Evolutionary conservation across 1,140 invertebrate species (phyloP).

Genomic region (Caerostris darwini): DNA sequence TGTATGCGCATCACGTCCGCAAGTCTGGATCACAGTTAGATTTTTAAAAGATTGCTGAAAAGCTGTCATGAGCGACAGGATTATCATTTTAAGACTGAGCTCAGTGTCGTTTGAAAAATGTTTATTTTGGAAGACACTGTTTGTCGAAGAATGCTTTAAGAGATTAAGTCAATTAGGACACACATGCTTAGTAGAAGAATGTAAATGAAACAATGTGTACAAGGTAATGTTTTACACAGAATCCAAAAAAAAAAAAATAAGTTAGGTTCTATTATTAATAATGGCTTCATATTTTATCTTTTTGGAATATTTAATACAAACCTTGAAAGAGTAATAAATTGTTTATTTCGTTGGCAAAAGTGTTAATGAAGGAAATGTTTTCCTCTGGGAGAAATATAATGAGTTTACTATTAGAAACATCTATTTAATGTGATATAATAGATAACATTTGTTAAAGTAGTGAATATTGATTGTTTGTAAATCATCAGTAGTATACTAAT

Average conservation of each 20-base stretch:
- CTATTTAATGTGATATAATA: too few relatives aligned
- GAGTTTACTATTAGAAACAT: too few relatives aligned
- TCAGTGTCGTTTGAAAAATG: neutral
- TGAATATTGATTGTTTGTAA: too few relatives aligned
- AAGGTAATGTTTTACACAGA: neutral
- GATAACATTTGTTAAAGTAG: too few relatives aligned
- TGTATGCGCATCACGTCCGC: constrained; percentile 29
- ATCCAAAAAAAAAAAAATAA: neutral
- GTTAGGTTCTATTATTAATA: neutral
- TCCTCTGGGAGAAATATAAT: too few relatives aligned
- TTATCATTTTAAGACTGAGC: constrained; percentile 21
- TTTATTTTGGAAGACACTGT: neutral
- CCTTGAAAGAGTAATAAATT: neutral
- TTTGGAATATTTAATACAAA: neutral
- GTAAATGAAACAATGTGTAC: neutral
- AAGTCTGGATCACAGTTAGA: constrained; percentile 6
- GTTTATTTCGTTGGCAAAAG: neutral
- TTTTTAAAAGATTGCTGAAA: neutral
- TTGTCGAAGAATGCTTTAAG: constrained; percentile 8
- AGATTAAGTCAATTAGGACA: neutral
- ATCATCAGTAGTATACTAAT: too few relatives aligned
- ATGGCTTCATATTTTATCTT: neutral
- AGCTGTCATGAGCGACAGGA: constrained; percentile 1
- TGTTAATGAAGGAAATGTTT: too few relatives aligned
- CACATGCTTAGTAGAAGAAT: neutral